Evolutionary conservation across 2,113 vertebrate species (phyloP).

Genomic region (Anoplopoma fimbria): DNA sequence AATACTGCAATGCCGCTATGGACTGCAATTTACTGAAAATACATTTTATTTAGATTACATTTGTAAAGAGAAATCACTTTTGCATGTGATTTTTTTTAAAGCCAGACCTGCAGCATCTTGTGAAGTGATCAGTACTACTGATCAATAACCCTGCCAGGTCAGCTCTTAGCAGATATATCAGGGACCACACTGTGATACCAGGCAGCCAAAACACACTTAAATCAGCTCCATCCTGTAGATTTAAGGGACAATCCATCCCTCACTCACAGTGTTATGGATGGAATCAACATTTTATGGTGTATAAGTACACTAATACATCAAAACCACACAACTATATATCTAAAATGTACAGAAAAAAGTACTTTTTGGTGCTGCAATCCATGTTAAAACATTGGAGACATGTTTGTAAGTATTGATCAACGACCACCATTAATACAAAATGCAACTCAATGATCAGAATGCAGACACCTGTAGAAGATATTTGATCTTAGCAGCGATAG

Average conservation of each 20-base stretch:
- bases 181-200: neutral
- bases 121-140: neutral
- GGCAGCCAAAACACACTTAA: neutral
- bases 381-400: neutral
- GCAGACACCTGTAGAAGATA: neutral
- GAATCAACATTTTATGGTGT: neutral
- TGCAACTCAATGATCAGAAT: neutral
- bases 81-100: neutral
- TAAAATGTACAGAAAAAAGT: no score
- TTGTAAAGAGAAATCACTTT: neutral
- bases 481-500: neutral
- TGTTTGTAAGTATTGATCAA: no score
- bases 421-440: neutral
- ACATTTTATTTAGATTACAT: neutral
- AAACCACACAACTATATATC: neutral
- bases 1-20: neutral
- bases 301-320: neutral
- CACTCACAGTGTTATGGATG: neutral
- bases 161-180: neutral
- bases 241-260: neutral
- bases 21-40: neutral
- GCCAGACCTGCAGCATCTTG: neutral
- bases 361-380: neutral
- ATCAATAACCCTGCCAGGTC: neutral
- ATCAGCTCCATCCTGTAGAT: no score